Conservation (phyloP, 2,113 vertebrate genomes). For the Cyprinodon brontotheroides region DNA sequence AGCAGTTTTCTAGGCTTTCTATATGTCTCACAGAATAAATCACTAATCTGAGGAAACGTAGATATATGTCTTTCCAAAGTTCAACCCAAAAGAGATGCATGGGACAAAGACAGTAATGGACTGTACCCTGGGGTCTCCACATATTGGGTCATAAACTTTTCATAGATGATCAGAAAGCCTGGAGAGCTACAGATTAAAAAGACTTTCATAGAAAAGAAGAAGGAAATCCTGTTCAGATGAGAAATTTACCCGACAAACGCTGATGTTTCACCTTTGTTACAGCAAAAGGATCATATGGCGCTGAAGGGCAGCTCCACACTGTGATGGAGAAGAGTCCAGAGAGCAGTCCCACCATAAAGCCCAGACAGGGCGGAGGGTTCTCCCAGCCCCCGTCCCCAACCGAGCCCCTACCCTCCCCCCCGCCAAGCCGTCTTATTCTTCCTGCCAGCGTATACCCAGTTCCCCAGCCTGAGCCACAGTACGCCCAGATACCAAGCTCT, state of each 20-base stretch:
- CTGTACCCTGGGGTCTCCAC: no score
- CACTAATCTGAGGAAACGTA: no score
- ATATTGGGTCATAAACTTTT: background rate
- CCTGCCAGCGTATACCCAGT: conserved; percentile 85
- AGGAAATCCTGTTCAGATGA: background rate
- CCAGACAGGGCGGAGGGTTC: conserved; percentile 80
- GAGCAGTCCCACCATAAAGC: conserved; percentile 87
- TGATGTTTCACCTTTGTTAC: conserved; percentile 18
- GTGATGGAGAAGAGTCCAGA: conserved; percentile 94
- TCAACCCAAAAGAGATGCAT: no score
- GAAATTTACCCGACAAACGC: background rate
- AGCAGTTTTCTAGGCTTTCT: no score
- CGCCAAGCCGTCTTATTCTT: conserved; percentile 83
- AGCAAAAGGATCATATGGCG: conserved; percentile 73
- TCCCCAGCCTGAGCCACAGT: conserved; percentile 88
- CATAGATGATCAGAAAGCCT: background rate
- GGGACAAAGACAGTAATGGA: no score
- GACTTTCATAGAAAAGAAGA: no score
- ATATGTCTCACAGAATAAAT: no score
- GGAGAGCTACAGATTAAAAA: background rate
- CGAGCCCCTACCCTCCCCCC: conserved; percentile 53
- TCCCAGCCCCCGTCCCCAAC: conserved; percentile 68
- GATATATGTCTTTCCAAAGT: no score
- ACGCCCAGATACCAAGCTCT: conserved; percentile 84
- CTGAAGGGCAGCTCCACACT: conserved; percentile 90